phyloP scores from a whole-genome alignment of 2,797 vertebrate genomes.

The Alcedo atthis region DNA sequence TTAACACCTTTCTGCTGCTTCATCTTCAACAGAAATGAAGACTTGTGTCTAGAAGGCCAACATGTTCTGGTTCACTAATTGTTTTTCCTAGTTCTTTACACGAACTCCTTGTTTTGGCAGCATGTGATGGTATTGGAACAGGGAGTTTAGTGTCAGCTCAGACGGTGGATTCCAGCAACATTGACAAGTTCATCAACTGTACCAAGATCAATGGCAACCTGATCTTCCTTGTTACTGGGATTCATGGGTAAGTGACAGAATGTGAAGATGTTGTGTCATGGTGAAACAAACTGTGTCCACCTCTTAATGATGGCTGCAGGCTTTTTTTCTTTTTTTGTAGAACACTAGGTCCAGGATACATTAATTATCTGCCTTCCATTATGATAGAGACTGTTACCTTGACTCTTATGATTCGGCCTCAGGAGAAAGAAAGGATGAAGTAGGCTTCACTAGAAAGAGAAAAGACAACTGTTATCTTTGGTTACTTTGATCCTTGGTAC shows the following conservation, averaged over 20 bases:
- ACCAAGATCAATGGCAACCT: slow-evolving; percentile 99
- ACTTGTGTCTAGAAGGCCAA: not conserved
- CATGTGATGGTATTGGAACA: slow-evolving; percentile 95
- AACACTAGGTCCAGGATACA: not conserved
- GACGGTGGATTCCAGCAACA: slow-evolving; percentile 97
- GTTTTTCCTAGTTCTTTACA: not conserved
- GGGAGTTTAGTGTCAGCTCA: slow-evolving; percentile 90
- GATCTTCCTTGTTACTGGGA: slow-evolving; percentile 96
- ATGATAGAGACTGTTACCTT: not conserved
- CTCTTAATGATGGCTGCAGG: not conserved
- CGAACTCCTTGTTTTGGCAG: slow-evolving; percentile 75
- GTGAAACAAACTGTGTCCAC: not conserved
- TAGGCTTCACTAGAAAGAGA: not conserved
- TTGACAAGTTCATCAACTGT: slow-evolving; percentile 95
- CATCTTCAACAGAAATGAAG: not conserved
- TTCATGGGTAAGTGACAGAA: slow-evolving; percentile 89
- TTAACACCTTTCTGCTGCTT: not conserved
- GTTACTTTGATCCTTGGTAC: not conserved
- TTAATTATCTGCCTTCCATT: not conserved
- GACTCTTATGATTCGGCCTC: not conserved
- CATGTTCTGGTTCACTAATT: not conserved
- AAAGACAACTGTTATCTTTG: not conserved
- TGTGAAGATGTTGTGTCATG: not conserved
- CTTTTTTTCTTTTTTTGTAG: not conserved
- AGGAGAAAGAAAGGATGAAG: not conserved